Conservation (phyloP, 2,113 vertebrate species). For the Labeo rohita region DNA sequence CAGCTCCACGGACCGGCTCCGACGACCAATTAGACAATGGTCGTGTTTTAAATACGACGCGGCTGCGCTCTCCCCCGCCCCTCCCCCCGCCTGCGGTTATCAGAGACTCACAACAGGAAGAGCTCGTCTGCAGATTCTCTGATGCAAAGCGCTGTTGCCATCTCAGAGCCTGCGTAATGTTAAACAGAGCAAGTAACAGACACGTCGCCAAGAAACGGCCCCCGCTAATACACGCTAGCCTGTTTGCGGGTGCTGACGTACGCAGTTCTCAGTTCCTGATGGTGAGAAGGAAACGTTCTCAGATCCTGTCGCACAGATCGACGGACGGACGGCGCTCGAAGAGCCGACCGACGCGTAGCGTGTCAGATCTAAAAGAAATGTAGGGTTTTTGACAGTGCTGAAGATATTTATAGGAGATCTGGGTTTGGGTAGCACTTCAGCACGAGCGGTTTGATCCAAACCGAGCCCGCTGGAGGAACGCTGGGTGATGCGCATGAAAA, state of each 20-base stretch:
- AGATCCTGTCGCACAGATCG: constrained; percentile 9
- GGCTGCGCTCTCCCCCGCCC: background rate
- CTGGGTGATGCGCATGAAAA: constrained; percentile 51
- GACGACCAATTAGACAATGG: constrained; percentile 40
- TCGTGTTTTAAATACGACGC: background rate
- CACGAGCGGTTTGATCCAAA: constrained; percentile 65
- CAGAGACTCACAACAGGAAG: constrained; percentile 43
- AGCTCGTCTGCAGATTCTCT: background rate
- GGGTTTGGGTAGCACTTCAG: constrained; percentile 64
- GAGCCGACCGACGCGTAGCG: background rate
- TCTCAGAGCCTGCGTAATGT: background rate
- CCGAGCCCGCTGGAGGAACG: constrained; percentile 58
- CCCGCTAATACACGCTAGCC: background rate
- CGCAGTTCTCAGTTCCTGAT: background rate
- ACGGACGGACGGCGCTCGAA: background rate
- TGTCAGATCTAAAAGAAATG: constrained; percentile 42
- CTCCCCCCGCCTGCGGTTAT: constrained; percentile 1
- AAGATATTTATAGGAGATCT: constrained; percentile 71
- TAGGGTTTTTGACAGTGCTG: constrained; percentile 47
- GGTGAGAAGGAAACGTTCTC: background rate
- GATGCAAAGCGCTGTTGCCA: background rate
- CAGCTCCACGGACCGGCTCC: constrained; percentile 26
- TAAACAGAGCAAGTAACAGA: constrained; percentile 4
- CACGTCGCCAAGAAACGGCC: background rate
- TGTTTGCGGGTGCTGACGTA: constrained; percentile 11